Percentiles rank a stretch among this genome's conserved stretches.
These are phyloP conservation scores for Euproctis similis DNA, from an alignment of 2,888 invertebrate species.

Conservation along the genomic window DNA sequence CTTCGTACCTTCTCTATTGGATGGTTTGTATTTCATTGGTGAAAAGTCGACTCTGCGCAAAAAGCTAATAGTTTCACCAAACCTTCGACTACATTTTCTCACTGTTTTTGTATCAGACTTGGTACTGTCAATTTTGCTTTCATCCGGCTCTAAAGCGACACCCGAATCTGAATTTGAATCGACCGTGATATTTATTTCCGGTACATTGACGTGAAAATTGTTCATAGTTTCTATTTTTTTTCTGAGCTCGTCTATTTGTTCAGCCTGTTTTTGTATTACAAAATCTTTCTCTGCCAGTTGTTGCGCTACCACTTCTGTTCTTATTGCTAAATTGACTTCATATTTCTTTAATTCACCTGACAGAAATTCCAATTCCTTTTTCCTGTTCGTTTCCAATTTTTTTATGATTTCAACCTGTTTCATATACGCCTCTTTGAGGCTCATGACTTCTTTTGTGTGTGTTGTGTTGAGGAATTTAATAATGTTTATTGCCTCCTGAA, in stretches of 20 bases:
- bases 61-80: conserved; percentile 67
- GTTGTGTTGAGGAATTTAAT: conserved; percentile 64
- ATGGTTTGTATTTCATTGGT: conserved; percentile 66
- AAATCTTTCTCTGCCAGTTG: conserved; percentile 61
- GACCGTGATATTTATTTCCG: conserved; percentile 49
- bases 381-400: conserved; percentile 60
- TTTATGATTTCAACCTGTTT: conserved; percentile 60
- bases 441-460: conserved; percentile 63
- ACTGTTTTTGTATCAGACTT: conserved; percentile 49
- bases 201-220: conserved; percentile 32
- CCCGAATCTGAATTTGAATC: conserved; percentile 71
- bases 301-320: conserved; percentile 54
- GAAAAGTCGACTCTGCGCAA: conserved; percentile 65
- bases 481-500: conserved; percentile 66
- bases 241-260: conserved; percentile 53
- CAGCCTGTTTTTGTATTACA: conserved; percentile 51
- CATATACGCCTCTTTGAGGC: conserved; percentile 47
- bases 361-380: conserved; percentile 63
- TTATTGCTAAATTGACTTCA: conserved; percentile 57
- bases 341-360: conserved; percentile 64
- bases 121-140: conserved; percentile 42
- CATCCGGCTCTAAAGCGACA: conserved; percentile 59
- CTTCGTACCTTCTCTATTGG: conserved; percentile 44
- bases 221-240: conserved; percentile 40
- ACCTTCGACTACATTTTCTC: conserved; percentile 60